Evolutionary conservation across 1,140 invertebrate genomes (phyloP), one percentile per base, ranked within the genome.

Genomic region (Caenorhabditis latens): DNA sequence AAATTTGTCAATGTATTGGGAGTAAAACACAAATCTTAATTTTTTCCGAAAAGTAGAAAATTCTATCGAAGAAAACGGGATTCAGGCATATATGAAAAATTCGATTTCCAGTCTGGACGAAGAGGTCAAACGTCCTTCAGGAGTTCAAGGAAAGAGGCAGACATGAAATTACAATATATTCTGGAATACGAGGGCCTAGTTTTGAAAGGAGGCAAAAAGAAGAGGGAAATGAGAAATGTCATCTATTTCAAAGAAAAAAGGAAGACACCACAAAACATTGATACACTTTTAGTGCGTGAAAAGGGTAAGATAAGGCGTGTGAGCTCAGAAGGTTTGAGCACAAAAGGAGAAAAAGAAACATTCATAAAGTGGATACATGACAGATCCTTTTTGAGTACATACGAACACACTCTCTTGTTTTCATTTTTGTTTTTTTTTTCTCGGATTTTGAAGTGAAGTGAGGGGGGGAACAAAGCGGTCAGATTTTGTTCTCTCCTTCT

Each of bases 321-420:
- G 43, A 79, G n/a, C 71, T 48, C 16, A 14, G 24, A 14, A 46
- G 65, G 40, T 71, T 46, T 21, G 46, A 24, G 19, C 21, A 32
- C 0, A 71, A 71, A 71, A 19, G 19, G 24, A 63, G 32, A 6
- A 79, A 67, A 79, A 42, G n/a, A 50, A 46, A 50, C 71, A 79
- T 79, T 79, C 46, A 79, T 79, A 53, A 79, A 48, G 46, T 50
- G 71, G 71, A 53, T 48, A 79, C 71, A 79, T 79, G 71, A 79
- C 71, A 79, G 19, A 24, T 79, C 21, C 43, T 79, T 79, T n/a
- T n/a, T 19, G 11, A 79, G 71, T 4, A 46, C 40, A 46, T 16
- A 71, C 46, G 71, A 43, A 79, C 46, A 79, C 43, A 42, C 71
- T 67, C 32, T 79, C 24, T 50, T 42, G 8, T 50, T 79, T 50